phyloP scores from a whole-genome alignment of 2,888 invertebrate species.

The Cheilosia pagana region DNA sequence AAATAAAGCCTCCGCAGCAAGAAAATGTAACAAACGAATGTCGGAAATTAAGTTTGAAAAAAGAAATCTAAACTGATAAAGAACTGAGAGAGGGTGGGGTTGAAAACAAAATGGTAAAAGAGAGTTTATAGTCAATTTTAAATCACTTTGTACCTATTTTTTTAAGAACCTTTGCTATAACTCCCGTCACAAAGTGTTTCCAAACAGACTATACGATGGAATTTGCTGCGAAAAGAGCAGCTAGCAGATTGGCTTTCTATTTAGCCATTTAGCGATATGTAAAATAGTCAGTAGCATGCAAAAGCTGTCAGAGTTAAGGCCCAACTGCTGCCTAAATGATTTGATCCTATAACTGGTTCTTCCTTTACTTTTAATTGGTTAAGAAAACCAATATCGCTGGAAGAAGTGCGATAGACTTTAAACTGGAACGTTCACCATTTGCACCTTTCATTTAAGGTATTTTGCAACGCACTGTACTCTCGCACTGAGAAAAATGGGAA shows the following conservation, averaged over 20 bases:
- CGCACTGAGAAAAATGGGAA: no score
- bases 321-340: no score
- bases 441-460: neutral
- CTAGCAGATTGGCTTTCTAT: conserved; percentile 29
- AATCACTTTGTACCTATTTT: neutral
- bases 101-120: neutral
- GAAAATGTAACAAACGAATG: no score
- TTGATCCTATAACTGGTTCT: no score
- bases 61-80: neutral
- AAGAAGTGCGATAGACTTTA: no score
- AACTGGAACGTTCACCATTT: neutral
- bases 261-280: neutral
- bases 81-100: neutral
- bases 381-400: no score
- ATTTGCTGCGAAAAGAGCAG: conserved; percentile 21
- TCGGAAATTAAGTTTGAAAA: no score
- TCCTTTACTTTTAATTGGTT: no score
- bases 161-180: neutral
- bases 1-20: no score
- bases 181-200: neutral
- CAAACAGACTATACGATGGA: neutral
- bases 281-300: no score
- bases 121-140: neutral
- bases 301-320: no score
- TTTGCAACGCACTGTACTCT: no score